These are phyloP conservation scores for Phyllotreta cruciferae DNA, from an alignment of 2,888 invertebrate genomes.

Conservation along the genomic window DNA sequence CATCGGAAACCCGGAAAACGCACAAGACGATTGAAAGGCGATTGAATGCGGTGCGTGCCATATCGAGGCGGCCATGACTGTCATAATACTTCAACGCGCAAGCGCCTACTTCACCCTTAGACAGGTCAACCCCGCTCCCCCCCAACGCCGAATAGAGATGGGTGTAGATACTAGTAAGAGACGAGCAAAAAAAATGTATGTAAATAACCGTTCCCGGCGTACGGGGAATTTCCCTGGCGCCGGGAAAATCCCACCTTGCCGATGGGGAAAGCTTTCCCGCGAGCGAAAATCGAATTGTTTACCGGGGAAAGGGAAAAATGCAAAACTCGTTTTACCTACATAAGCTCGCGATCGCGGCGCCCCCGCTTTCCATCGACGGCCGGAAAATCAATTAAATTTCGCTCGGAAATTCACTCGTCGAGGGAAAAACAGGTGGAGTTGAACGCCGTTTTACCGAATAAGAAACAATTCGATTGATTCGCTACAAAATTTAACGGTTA, in stretches of 20 bases:
- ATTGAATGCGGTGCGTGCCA: constrained; percentile 39
- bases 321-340: constrained; percentile 19
- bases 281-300: constrained; percentile 26
- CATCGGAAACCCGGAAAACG: constrained; percentile 34
- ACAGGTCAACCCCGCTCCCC: constrained; percentile 32
- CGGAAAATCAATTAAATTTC: constrained; percentile 30
- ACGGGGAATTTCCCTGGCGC: background rate
- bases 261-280: constrained; percentile 19
- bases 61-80: constrained; percentile 44
- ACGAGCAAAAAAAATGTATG: background rate
- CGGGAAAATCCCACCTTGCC: constrained; percentile 13
- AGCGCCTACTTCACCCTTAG: constrained; percentile 22
- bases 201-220: background rate
- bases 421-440: constrained; percentile 20
- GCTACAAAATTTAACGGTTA: too few relatives aligned
- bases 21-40: constrained; percentile 36
- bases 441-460: constrained; percentile 14
- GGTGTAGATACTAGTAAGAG: too few relatives aligned
- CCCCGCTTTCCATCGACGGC: constrained; percentile 5
- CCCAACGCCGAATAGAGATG: constrained; percentile 12
- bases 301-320: constrained; percentile 13
- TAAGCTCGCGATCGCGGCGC: background rate
- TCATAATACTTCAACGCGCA: constrained; percentile 35
- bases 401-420: constrained; percentile 8
- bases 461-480: too few relatives aligned